Conservation (phyloP, 2,797 vertebrate species). For the Gobionotothen gibberifrons region DNA sequence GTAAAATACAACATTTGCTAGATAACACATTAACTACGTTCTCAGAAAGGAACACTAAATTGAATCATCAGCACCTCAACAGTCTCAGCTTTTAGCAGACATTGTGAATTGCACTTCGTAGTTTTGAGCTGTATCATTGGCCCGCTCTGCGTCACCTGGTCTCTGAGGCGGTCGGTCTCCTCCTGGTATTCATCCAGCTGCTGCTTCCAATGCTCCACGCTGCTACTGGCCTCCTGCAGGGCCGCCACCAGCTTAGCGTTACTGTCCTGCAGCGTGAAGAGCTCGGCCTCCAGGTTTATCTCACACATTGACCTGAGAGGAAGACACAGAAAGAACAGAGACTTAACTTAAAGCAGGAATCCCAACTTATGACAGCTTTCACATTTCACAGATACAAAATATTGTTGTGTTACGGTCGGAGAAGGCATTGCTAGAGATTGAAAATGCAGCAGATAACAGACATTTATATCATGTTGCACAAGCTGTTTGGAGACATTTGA, state of each 20-base stretch:
- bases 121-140: neutral
- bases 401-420: neutral
- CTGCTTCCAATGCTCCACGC: constrained; percentile 93
- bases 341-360: neutral
- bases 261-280: constrained; percentile 95
- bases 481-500: constrained; percentile 19
- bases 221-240: constrained; percentile 91
- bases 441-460: constrained; percentile 10
- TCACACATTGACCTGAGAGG: constrained; percentile 91
- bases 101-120: neutral
- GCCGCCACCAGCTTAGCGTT: constrained; percentile 92
- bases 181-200: constrained; percentile 92
- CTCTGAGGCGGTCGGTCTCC: constrained; percentile 90
- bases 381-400: neutral
- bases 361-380: neutral
- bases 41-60: neutral
- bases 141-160: constrained; percentile 81
- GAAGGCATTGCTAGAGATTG: neutral
- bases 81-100: neutral
- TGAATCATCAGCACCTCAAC: neutral
- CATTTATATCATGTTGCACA: constrained; percentile 23
- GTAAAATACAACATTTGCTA: neutral
- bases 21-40: neutral
- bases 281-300: constrained; percentile 93
- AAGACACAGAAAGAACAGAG: neutral